Conservation (phyloP, 1,140 invertebrate species). For the Drosophila jambulina region DNA sequence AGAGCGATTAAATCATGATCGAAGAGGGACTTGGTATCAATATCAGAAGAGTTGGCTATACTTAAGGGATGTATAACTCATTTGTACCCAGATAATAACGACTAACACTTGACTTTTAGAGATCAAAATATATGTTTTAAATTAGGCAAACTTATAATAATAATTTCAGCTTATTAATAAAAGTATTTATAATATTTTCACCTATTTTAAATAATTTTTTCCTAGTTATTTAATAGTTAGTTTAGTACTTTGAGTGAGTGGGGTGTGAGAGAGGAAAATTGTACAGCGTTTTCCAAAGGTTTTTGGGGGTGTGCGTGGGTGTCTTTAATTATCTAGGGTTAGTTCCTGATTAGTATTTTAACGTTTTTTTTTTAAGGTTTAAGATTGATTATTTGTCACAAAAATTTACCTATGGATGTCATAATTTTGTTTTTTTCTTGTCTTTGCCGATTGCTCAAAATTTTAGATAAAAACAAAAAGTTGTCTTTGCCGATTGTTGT, state of each 20-base stretch:
- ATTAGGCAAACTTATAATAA: no score
- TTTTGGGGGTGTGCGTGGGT: background rate
- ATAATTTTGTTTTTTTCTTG: slow-evolving; percentile 76
- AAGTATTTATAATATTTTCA: background rate
- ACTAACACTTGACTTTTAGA: no score
- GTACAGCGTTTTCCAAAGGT: background rate
- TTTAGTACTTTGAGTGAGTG: background rate
- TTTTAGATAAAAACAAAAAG: slow-evolving; percentile 52
- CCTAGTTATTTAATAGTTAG: background rate
- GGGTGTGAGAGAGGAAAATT: background rate
- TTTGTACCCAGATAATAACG: background rate
- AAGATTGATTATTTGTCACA: slow-evolving; percentile 22
- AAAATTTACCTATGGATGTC: slow-evolving; percentile 84
- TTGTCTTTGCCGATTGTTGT: slow-evolving; percentile 48
- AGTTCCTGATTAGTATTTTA: background rate
- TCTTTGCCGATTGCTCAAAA: slow-evolving; percentile 50
- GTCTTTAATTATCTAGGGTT: slow-evolving; percentile 1
- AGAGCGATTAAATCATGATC: background rate
- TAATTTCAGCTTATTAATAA: background rate
- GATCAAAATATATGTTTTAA: no score
- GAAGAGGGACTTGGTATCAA: background rate
- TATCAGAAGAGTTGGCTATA: background rate
- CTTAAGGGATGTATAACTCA: no score
- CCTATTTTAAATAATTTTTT: background rate
- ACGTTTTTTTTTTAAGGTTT: background rate